Evolutionary conservation across 2,888 invertebrate species (phyloP).

Genomic region (Acrobasis consociella): DNA sequence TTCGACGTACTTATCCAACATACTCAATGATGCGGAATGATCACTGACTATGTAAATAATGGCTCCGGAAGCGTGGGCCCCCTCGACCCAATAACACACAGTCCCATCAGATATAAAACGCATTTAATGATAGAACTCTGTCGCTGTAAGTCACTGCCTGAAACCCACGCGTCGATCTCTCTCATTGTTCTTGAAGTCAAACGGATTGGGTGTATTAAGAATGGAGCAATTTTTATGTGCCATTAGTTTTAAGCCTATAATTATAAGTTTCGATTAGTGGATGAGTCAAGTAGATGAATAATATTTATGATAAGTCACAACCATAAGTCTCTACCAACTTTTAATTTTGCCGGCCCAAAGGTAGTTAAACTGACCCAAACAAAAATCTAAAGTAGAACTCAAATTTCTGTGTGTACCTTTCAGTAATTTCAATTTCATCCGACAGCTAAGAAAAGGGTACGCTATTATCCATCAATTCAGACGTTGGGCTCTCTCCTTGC

Average conservation of each 20-base stretch:
- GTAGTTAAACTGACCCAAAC: too few species aligned
- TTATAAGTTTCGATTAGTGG: neutral
- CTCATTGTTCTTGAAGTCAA: constrained; percentile 58
- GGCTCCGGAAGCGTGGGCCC: constrained; percentile 67
- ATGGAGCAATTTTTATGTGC: constrained; percentile 15
- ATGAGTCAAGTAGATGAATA: neutral
- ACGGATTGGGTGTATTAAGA: constrained; percentile 25
- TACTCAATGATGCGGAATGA: constrained; percentile 64
- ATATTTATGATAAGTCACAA: too few species aligned
- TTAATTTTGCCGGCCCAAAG: too few species aligned
- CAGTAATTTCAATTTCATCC: too few species aligned
- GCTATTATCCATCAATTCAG: too few species aligned
- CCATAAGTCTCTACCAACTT: too few species aligned
- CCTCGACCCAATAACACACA: constrained; percentile 43
- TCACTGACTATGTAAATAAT: constrained; percentile 61
- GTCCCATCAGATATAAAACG: constrained; percentile 44
- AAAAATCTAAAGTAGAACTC: too few species aligned
- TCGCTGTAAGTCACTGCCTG: constrained; percentile 36
- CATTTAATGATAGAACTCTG: constrained; percentile 48
- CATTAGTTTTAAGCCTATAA: constrained; percentile 3
- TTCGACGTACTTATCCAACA: constrained; percentile 34
- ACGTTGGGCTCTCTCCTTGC: too few species aligned
- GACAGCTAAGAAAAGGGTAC: too few species aligned
- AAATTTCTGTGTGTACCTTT: too few species aligned
- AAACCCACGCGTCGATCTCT: constrained; percentile 65